These are phyloP conservation scores for Ormia ochracea DNA, from an alignment of 2,888 invertebrate genomes.

Conservation along the genomic window DNA sequence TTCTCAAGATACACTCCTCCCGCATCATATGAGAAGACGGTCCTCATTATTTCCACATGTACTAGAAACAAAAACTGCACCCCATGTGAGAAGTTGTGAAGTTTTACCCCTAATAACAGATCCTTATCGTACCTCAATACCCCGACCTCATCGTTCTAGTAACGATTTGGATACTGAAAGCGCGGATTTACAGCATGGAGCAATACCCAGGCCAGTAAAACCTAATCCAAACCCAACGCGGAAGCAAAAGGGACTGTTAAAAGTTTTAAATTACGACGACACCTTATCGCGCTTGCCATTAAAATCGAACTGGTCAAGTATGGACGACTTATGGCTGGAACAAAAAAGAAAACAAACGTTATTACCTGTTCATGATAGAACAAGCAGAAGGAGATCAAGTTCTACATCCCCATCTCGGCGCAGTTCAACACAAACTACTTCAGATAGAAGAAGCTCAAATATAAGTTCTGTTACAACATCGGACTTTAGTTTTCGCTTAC, in stretches of 20 bases:
- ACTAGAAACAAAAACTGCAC: conserved; percentile 39
- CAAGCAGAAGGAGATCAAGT: conserved; percentile 70
- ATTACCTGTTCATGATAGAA: conserved; percentile 61
- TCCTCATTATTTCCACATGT: conserved; percentile 63
- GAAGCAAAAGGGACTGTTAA: conserved; percentile 73
- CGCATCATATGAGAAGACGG: conserved; percentile 36
- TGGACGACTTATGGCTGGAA: conserved; percentile 70
- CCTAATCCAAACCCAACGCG: conserved; percentile 75
- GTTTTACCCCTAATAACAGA: conserved; percentile 72
- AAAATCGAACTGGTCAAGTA: conserved; percentile 72
- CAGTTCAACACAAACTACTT: conserved; percentile 75
- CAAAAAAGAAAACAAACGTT: conserved; percentile 61
- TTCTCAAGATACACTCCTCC: conserved; percentile 66
- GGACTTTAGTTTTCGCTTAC: conserved; percentile 74
- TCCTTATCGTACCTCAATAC: conserved; percentile 70
- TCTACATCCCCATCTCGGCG: conserved; percentile 75
- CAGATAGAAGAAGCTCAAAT: conserved; percentile 75
- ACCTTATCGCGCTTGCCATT: conserved; percentile 68
- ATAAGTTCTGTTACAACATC: conserved; percentile 75
- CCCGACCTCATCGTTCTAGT: conserved; percentile 71
- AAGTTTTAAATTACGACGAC: conserved; percentile 71
- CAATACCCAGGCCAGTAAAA: conserved; percentile 69
- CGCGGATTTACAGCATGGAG: conserved; percentile 68
- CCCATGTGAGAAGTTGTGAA: conserved; percentile 71
- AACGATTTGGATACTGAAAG: conserved; percentile 68